A percentile compares a stretch with the other conserved stretches of the same genome.
Conservation (phyloP, 1,140 invertebrate genomes). For the Cepaea nemoralis region DNA sequence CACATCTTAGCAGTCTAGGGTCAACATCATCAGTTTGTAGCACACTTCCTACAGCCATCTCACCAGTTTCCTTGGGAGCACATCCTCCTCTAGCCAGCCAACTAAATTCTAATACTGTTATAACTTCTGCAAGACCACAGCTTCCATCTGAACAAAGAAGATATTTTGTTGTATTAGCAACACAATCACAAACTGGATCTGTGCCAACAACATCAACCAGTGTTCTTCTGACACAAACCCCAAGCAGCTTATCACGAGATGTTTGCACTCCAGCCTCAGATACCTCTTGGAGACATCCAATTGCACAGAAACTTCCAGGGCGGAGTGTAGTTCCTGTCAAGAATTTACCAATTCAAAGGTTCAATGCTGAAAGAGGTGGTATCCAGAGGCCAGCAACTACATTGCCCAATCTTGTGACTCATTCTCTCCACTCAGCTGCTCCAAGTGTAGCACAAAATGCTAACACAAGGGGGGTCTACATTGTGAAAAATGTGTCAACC, state of each 20-base stretch:
- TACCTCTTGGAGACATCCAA: too few relatives aligned
- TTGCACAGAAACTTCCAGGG: too few relatives aligned
- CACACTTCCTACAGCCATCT: background rate
- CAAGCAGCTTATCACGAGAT: background rate
- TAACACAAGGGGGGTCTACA: too few relatives aligned
- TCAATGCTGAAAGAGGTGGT: too few relatives aligned
- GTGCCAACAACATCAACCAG: background rate
- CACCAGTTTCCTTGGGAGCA: background rate
- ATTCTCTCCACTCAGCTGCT: too few relatives aligned
- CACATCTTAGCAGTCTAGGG: too few relatives aligned
- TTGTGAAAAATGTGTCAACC: too few relatives aligned
- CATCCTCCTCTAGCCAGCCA: background rate
- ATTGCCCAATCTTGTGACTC: background rate
- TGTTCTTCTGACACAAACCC: background rate
- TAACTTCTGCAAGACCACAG: background rate
- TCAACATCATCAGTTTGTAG: background rate
- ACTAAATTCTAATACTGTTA: background rate
- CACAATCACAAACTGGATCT: background rate
- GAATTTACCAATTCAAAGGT: too few relatives aligned
- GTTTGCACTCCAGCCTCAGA: too few relatives aligned
- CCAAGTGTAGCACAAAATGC: too few relatives aligned
- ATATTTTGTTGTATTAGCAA: background rate
- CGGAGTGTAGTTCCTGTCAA: background rate
- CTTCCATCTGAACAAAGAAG: background rate
- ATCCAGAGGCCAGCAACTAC: background rate